Percentiles rank a stretch among this genome's conserved stretches.
These are phyloP conservation scores for Aphidoletes aphidimyza DNA, from an alignment of 2,888 invertebrate genomes.

Conservation along the genomic window DNA sequence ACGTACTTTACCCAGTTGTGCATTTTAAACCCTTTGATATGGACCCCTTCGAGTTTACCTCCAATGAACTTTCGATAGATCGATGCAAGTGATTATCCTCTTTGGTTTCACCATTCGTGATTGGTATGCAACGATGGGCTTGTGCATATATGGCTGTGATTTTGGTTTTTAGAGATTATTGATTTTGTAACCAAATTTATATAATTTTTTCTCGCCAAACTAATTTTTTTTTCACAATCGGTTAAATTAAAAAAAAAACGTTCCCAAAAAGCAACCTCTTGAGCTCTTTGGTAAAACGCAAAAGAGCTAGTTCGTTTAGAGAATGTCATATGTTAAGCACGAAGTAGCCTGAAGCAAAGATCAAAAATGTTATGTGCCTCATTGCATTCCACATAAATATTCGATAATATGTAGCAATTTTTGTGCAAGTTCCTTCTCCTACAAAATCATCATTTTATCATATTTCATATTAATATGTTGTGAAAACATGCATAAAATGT, in stretches of 20 bases:
- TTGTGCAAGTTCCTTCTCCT: conserved; percentile 17
- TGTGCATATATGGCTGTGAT: conserved; percentile 6
- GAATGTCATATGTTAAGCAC: background rate
- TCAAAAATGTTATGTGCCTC: background rate
- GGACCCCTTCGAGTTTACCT: background rate
- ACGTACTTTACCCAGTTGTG: background rate
- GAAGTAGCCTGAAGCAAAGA: no score
- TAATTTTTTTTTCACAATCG: conserved; percentile 4
- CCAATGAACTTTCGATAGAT: background rate
- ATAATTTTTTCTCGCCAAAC: background rate
- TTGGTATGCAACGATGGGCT: background rate
- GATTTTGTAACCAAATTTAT: background rate
- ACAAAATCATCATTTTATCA: conserved; percentile 37
- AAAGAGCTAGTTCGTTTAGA: background rate
- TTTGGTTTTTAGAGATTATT: conserved; percentile 25
- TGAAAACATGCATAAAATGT: conserved; percentile 48
- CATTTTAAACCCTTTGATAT: background rate
- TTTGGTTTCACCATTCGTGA: background rate
- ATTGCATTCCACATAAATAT: background rate
- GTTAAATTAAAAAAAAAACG: background rate
- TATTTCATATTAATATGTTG: conserved; percentile 49
- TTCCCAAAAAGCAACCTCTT: no score
- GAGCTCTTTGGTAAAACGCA: no score
- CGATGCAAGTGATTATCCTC: background rate
- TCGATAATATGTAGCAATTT: conserved; percentile 48